Evolutionary conservation across 2,888 invertebrate species (phyloP).

Genomic region (Resseliella maxima): DNA sequence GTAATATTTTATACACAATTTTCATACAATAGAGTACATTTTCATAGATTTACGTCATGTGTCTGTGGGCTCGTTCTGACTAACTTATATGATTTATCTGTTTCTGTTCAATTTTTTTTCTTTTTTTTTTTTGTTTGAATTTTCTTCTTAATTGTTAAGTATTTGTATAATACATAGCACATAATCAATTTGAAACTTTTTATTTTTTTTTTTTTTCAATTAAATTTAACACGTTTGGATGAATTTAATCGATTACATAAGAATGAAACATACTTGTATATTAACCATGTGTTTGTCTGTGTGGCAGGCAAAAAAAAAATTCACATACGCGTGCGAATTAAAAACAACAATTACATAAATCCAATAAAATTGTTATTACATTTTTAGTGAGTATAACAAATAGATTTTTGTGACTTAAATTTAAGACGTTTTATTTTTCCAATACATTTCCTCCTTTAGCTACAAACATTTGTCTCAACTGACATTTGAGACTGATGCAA

Average conservation of each 20-base stretch:
- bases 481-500: not conserved
- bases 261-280: not conserved
- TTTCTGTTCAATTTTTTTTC: not conserved
- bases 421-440: not conserved
- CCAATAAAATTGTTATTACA: conserved; percentile 22
- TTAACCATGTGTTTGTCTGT: not conserved
- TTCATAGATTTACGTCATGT: not conserved
- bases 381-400: not conserved
- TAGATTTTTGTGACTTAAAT: not conserved
- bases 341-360: conserved; percentile 49
- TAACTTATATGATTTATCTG: not conserved
- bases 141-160: not conserved
- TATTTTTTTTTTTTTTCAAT: not conserved
- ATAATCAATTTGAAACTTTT: conserved; percentile 12
- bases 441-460: not conserved
- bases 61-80: conserved; percentile 43
- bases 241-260: conserved; percentile 30
- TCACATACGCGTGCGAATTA: conserved; percentile 13
- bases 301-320: not conserved
- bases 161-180: conserved; percentile 32
- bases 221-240: conserved; percentile 1
- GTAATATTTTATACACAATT: conserved; percentile 35
- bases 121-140: not conserved
- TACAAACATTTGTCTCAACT: not conserved
- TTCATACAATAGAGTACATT: not conserved